Percentiles rank a stretch among this genome's conserved stretches.
phyloP scores from a whole-genome alignment of 1,140 invertebrate genomes.

The Drosophila nigromelanica region DNA sequence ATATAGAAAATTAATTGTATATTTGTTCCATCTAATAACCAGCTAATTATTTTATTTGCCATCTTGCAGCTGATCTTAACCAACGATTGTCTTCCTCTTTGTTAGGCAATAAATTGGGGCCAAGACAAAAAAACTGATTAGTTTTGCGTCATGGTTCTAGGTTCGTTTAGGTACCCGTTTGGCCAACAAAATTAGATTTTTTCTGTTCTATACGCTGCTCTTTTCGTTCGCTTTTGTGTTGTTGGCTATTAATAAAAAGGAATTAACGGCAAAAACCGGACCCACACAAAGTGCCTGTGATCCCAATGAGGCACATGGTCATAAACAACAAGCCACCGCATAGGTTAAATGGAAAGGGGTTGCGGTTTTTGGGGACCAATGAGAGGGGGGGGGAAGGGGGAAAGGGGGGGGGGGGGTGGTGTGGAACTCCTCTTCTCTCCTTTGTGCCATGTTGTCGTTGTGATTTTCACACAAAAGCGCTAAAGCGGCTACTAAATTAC shows the following conservation, averaged over 20 bases:
- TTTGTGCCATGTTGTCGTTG: constrained; percentile 62
- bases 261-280: constrained; percentile 81
- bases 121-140: constrained; percentile 60
- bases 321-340: constrained; percentile 62
- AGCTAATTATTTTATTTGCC: background rate
- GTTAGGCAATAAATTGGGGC: constrained; percentile 20
- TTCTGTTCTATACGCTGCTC: constrained; percentile 9
- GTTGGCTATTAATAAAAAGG: constrained; percentile 78
- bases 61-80: background rate
- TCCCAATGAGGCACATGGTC: constrained; percentile 73
- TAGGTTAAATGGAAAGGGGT: constrained; percentile 29
- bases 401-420: background rate
- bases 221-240: constrained; percentile 47
- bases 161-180: constrained; percentile 43
- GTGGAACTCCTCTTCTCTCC: background rate
- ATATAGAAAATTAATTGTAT: too few species aligned
- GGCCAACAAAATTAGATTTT: constrained; percentile 60
- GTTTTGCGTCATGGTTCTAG: constrained; percentile 46
- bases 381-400: background rate
- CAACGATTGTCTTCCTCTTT: background rate
- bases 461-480: constrained; percentile 81
- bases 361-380: too few species aligned
- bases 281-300: constrained; percentile 63
- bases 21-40: too few species aligned
- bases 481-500: constrained; percentile 80